Evolutionary conservation across 1,140 invertebrate genomes (phyloP).

Genomic region (Delia radicum): DNA sequence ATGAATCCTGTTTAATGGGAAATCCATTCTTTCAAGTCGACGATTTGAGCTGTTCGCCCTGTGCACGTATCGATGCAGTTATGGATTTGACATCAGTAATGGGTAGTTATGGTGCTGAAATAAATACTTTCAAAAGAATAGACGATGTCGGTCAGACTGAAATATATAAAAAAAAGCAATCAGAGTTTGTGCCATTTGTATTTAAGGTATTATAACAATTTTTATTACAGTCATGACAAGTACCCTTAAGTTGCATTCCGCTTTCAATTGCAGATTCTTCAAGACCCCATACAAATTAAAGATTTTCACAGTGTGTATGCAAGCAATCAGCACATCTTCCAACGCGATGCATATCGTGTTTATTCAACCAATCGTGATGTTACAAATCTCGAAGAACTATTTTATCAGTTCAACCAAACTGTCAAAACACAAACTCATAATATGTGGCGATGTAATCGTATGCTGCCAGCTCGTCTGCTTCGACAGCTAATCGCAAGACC

Average conservation of each 20-base stretch:
- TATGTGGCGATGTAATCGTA: conserved; percentile 66
- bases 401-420: conserved; percentile 45
- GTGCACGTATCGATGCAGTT: conserved; percentile 64
- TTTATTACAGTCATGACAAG: neutral
- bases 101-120: neutral
- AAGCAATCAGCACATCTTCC: conserved; percentile 57
- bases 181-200: conserved; percentile 39
- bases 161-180: neutral
- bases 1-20: conserved; percentile 70
- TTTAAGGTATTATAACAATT: conserved; percentile 33
- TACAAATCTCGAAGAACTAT: conserved; percentile 52
- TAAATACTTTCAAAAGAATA: neutral
- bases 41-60: conserved; percentile 71
- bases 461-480: conserved; percentile 63
- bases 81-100: conserved; percentile 28
- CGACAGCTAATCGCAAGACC: conserved; percentile 66
- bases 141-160: neutral
- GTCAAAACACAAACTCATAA: conserved; percentile 32
- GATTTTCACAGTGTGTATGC: conserved; percentile 58
- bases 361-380: conserved; percentile 57
- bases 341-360: conserved; percentile 58
- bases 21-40: conserved; percentile 70
- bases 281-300: conserved; percentile 49
- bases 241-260: neutral
- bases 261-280: conserved; percentile 46